Conservation (phyloP, 2,113 vertebrate genomes). For the Notechis scutatus region DNA sequence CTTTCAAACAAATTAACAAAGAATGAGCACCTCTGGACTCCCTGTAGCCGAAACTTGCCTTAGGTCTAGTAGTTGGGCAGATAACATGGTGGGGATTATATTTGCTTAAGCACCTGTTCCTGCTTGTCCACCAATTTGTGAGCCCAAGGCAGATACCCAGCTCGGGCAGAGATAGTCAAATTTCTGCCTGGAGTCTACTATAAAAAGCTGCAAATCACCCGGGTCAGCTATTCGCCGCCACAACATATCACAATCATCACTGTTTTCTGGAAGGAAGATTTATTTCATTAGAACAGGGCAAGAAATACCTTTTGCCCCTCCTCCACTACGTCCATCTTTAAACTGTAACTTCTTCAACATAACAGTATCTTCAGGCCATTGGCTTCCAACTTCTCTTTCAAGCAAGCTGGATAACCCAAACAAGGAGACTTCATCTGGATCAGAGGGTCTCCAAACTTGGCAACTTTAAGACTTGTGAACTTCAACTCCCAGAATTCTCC, state of each 20-base stretch:
- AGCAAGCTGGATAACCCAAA: background rate
- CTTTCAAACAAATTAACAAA: background rate
- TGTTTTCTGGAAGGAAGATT: background rate
- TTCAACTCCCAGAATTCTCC: too few species aligned
- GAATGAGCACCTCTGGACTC: background rate
- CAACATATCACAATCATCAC: background rate
- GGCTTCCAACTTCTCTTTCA: background rate
- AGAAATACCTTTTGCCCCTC: background rate
- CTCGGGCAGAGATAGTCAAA: background rate
- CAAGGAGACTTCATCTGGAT: background rate
- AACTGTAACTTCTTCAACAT: background rate
- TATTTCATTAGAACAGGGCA: background rate
- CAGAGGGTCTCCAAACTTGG: background rate
- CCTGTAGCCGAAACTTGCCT: background rate
- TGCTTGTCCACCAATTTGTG: background rate
- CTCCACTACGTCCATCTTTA: background rate
- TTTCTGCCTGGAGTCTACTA: background rate
- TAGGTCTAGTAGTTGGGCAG: background rate
- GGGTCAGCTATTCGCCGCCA: background rate
- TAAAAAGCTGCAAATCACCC: background rate
- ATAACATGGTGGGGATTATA: background rate
- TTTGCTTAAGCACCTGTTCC: background rate
- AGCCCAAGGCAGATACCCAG: background rate
- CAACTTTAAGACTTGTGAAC: too few species aligned
- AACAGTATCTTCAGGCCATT: background rate